Percentiles rank a stretch among this genome's conserved stretches.
Conservation (phyloP, 2,113 vertebrate species). For the Tragelaphus buxtoni region DNA sequence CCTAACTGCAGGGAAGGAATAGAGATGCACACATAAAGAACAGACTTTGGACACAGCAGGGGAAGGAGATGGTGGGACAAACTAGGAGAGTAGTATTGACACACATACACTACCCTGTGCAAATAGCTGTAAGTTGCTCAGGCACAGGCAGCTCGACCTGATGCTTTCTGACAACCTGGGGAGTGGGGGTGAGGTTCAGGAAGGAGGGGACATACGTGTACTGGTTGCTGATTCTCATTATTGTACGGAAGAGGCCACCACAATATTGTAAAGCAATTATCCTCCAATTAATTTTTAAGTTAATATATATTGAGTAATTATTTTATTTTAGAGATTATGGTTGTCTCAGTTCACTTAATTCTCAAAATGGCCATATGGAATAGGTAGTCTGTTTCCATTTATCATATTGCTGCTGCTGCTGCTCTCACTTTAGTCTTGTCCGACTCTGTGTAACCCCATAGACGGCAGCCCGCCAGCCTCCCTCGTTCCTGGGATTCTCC, state of each 20-base stretch:
- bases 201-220: neutral
- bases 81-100: neutral
- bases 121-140: neutral
- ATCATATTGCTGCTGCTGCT: no score
- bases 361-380: neutral
- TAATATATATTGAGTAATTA: neutral
- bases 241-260: neutral
- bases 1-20: neutral
- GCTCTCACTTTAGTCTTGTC: fast-evolving
- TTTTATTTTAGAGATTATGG: neutral
- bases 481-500: fast-evolving
- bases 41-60: neutral
- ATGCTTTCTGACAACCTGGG: neutral
- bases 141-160: neutral
- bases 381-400: neutral
- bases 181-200: neutral
- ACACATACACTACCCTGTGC: neutral
- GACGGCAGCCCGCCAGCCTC: neutral
- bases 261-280: neutral
- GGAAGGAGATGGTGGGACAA: neutral
- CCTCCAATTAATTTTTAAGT: neutral
- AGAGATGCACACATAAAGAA: neutral
- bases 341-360: neutral
- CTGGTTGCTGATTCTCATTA: neutral
- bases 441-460: fast-evolving